A percentile compares a stretch with the other conserved stretches of the same genome.
Evolutionary conservation across 1,140 invertebrate genomes (phyloP).

Genomic region (Euura saliciscinereae): DNA sequence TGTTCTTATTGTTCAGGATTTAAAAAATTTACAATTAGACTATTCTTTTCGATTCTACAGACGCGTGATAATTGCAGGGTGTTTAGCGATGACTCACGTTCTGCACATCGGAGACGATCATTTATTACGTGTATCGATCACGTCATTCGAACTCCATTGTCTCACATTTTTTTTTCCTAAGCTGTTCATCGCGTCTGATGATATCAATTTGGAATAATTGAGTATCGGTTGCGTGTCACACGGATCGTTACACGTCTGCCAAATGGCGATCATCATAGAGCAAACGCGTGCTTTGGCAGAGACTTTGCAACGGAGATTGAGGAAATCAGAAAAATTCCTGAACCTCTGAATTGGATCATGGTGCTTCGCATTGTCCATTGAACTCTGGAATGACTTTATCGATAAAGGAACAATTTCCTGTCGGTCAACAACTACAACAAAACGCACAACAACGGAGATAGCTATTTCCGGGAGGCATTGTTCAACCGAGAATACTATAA

Average conservation of each 20-base stretch:
- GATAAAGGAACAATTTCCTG: constrained; percentile 52
- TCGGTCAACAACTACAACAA: neutral
- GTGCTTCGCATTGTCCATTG: constrained; percentile 5
- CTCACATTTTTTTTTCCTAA: too few species aligned
- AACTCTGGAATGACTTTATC: constrained; percentile 7
- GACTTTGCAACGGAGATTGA: neutral
- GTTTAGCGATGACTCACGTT: neutral
- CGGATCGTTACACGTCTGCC: too few species aligned
- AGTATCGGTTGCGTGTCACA: neutral
- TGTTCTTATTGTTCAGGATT: too few species aligned
- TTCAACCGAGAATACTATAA: constrained; percentile 37
- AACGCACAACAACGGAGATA: constrained; percentile 27
- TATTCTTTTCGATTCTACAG: too few species aligned
- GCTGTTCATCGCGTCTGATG: neutral
- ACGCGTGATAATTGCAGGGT: too few species aligned
- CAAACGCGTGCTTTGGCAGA: neutral
- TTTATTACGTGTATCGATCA: neutral
- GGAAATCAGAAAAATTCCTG: neutral
- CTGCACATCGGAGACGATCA: neutral
- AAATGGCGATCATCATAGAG: too few species aligned
- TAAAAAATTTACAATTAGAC: too few species aligned
- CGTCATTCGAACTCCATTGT: neutral
- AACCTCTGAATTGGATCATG: neutral
- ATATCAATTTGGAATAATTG: neutral
- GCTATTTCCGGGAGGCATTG: constrained; percentile 47